Evolutionary conservation across 2,113 vertebrate genomes (phyloP).

Genomic region (Chlamydotis undulata): DNA sequence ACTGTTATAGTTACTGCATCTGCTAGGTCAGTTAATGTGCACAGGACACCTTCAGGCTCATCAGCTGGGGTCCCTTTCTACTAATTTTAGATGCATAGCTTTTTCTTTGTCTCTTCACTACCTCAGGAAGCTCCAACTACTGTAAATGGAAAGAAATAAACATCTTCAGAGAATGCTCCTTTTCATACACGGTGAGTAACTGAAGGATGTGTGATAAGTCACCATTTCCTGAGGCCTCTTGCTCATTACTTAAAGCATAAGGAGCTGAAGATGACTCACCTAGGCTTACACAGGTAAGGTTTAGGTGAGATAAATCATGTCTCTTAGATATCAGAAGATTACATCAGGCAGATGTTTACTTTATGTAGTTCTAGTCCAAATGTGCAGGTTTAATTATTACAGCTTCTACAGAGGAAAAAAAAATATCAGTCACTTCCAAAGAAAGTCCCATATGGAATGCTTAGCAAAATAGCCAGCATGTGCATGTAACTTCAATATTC

Average conservation of each 20-base stretch:
- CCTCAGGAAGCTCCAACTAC: neutral
- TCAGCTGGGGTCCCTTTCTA: neutral
- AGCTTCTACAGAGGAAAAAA: neutral
- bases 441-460: neutral
- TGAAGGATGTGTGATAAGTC: neutral
- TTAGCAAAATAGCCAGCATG: neutral
- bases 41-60: neutral
- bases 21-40: neutral
- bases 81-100: neutral
- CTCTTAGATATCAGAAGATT: neutral
- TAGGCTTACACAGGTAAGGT: neutral
- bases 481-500: neutral
- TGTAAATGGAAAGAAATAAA: neutral
- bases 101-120: neutral
- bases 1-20: neutral
- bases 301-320: neutral
- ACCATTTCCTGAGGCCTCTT: neutral
- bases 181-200: neutral
- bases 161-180: neutral
- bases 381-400: neutral
- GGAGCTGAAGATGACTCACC: neutral
- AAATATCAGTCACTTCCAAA: neutral
- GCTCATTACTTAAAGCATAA: neutral
- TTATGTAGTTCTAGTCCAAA: neutral
- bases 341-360: neutral